A percentile compares a stretch with the other conserved stretches of the same genome.
Conservation (phyloP, 2,888 invertebrate genomes). For the Branchellion lobata region DNA sequence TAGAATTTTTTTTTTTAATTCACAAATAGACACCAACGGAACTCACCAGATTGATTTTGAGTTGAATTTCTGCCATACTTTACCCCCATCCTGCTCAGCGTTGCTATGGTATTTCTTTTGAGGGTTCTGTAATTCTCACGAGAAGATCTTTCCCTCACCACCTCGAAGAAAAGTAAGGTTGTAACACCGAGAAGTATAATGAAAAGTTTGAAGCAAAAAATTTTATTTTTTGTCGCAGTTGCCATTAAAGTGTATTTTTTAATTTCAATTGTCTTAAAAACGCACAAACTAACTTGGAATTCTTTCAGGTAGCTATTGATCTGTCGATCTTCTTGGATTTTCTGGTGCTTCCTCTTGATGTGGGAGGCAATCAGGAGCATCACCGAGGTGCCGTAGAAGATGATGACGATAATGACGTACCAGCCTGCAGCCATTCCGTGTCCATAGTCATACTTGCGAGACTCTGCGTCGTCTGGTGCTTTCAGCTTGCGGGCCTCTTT, state of each 20-base stretch:
- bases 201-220: neutral
- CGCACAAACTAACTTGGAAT: no score
- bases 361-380: conserved; percentile 61
- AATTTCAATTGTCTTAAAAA: no score
- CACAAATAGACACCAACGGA: no score
- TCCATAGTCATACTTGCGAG: neutral
- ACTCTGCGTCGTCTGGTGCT: no score
- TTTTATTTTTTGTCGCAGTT: conserved; percentile 1
- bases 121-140: conserved; percentile 49
- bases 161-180: conserved; percentile 30
- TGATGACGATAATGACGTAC: conserved; percentile 59
- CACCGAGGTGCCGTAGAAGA: conserved; percentile 60
- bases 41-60: no score
- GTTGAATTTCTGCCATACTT: neutral
- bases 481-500: no score
- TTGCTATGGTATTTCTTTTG: conserved; percentile 48
- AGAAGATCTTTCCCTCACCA: conserved; percentile 50
- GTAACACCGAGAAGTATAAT: neutral
- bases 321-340: conserved; percentile 50
- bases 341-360: conserved; percentile 54
- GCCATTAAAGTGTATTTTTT: conserved; percentile 7
- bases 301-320: conserved; percentile 51
- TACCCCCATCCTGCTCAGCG: conserved; percentile 32
- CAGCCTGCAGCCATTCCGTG: conserved; percentile 55
- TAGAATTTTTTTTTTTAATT: no score